Evolutionary conservation across 1,140 invertebrate genomes (phyloP).

Genomic region (Temnothorax nylanderi): DNA sequence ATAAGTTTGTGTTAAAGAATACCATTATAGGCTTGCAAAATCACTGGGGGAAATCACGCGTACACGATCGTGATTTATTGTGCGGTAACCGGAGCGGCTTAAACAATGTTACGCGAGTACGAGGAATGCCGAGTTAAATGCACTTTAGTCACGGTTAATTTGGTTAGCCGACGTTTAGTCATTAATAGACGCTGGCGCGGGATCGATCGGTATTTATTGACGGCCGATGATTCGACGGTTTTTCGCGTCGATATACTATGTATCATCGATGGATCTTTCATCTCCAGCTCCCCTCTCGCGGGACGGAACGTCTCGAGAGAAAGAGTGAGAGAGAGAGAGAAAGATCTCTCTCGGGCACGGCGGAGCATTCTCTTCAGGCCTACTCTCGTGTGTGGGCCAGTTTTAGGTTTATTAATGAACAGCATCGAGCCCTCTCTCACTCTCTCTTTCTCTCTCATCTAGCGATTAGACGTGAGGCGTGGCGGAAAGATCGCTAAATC

Average conservation of each 20-base stretch:
- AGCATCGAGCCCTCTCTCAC: slow-evolving; percentile 65
- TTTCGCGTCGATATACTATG: slow-evolving; percentile 63
- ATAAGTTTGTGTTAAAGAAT: slow-evolving; percentile 16
- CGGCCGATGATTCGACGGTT: slow-evolving; percentile 82
- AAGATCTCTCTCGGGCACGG: slow-evolving; percentile 18
- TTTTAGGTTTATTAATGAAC: slow-evolving; percentile 83
- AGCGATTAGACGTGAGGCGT: slow-evolving; percentile 84
- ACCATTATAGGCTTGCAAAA: slow-evolving; percentile 28
- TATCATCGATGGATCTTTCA: slow-evolving; percentile 61
- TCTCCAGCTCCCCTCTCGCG: slow-evolving; percentile 42
- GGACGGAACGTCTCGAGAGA: not conserved
- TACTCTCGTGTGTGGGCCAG: slow-evolving; percentile 78
- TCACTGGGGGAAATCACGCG: slow-evolving; percentile 3
- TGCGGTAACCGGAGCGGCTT: not conserved
- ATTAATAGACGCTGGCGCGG: slow-evolving; percentile 80
- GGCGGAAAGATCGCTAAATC: slow-evolving; percentile 85
- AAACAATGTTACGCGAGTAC: slow-evolving; percentile 57
- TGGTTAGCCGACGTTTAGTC: slow-evolving; percentile 83
- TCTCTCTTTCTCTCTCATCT: slow-evolving; percentile 71
- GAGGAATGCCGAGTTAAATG: slow-evolving; percentile 77
- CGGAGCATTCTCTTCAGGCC: slow-evolving; percentile 55
- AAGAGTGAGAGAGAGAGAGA: slow-evolving; percentile 4
- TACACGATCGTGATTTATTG: slow-evolving; percentile 41
- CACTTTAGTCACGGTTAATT: slow-evolving; percentile 85
- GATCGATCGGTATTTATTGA: slow-evolving; percentile 85